These are phyloP conservation scores for Synchiropus splendidus DNA, from an alignment of 2,113 vertebrate genomes.

Conservation along the genomic window DNA sequence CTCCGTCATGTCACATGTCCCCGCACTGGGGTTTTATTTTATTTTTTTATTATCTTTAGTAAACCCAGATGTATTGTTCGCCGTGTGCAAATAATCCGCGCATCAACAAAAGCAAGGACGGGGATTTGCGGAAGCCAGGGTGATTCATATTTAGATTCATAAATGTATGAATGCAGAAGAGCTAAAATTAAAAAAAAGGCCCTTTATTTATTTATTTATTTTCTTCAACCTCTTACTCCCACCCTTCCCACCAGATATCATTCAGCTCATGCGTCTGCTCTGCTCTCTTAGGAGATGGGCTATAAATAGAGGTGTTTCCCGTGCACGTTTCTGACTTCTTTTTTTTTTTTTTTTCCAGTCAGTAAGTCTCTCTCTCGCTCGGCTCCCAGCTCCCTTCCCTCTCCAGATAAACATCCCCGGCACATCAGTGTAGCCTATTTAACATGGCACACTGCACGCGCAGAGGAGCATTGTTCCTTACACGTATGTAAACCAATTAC, in stretches of 20 bases:
- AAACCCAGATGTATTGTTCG: slow-evolving; percentile 24
- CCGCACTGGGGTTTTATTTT: neutral
- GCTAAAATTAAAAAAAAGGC: slow-evolving; percentile 38
- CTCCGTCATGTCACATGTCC: slow-evolving; percentile 26
- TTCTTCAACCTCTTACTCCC: slow-evolving; percentile 2
- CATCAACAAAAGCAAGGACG: slow-evolving; percentile 26
- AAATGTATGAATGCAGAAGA: slow-evolving; percentile 40
- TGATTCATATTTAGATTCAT: slow-evolving; percentile 34
- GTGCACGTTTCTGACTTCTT: slow-evolving; percentile 40
- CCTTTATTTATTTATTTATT: slow-evolving; percentile 39
- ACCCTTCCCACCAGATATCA: slow-evolving; percentile 26
- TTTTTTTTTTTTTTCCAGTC: slow-evolving; percentile 33
- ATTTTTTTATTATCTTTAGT: slow-evolving; percentile 8
- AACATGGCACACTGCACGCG: slow-evolving; percentile 16
- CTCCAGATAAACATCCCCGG: slow-evolving; percentile 1
- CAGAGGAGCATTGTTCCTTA: slow-evolving; percentile 5
- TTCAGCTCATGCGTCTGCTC: slow-evolving; percentile 46
- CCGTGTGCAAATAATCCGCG: slow-evolving; percentile 28
- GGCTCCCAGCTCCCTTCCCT: slow-evolving; percentile 1
- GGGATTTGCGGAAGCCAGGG: slow-evolving; percentile 28
- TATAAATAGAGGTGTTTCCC: slow-evolving; percentile 63
- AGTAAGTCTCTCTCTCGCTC: slow-evolving; percentile 13
- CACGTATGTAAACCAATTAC: slow-evolving; percentile 3
- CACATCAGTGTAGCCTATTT: neutral
- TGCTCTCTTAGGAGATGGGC: slow-evolving; percentile 37